phyloP scores from a whole-genome alignment of 2,888 invertebrate species.

The Amphipoea lucens region DNA sequence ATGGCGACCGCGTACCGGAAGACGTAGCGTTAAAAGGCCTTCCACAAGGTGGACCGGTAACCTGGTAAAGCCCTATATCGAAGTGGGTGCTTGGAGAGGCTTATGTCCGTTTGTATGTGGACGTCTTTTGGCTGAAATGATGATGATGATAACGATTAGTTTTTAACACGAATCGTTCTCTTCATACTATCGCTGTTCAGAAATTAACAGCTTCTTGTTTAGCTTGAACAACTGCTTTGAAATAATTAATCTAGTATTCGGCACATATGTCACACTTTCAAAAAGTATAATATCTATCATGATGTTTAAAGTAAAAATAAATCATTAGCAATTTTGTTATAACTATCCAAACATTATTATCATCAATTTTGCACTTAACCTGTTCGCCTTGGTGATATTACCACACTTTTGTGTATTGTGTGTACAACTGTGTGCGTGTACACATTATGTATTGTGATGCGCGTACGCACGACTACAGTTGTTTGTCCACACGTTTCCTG shows the following conservation, averaged over 20 bases:
- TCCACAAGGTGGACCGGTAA: background rate
- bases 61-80: background rate
- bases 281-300: background rate
- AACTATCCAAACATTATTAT: slow-evolving; percentile 34
- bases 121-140: background rate
- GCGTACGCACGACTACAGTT: slow-evolving; percentile 40
- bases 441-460: slow-evolving; percentile 46
- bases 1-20: background rate
- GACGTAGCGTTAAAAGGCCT: no score
- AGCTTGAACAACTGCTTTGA: background rate
- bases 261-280: background rate
- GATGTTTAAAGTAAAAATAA: background rate
- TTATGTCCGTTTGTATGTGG: no score
- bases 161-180: no score
- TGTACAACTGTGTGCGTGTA: slow-evolving; percentile 61
- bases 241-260: background rate
- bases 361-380: slow-evolving; percentile 52
- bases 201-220: background rate
- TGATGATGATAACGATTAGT: no score
- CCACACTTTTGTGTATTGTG: slow-evolving; percentile 57
- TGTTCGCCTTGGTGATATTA: slow-evolving; percentile 64
- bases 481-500: slow-evolving; percentile 50
- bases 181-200: background rate
- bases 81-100: no score
- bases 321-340: slow-evolving; percentile 11